Evolutionary conservation across 1,140 invertebrate genomes (phyloP).

Genomic region (Mya arenaria): DNA sequence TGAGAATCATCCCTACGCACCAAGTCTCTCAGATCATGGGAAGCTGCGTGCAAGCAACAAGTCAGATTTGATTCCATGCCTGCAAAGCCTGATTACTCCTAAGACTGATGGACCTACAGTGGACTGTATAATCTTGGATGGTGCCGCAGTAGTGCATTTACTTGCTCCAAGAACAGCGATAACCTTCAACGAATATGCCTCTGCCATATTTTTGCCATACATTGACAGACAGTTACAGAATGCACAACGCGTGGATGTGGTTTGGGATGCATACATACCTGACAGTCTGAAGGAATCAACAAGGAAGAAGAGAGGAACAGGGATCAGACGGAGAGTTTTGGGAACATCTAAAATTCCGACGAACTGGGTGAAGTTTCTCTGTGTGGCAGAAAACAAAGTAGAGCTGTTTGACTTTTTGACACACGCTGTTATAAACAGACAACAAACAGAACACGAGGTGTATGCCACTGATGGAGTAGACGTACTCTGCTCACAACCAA

Average conservation of each 20-base stretch:
- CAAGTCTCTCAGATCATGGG: no score
- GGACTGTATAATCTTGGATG: neutral
- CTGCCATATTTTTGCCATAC: conserved; percentile 3
- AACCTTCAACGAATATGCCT: neutral
- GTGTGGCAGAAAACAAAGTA: neutral
- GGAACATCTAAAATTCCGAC: neutral
- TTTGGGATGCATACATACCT: conserved; percentile 38
- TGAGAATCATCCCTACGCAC: no score
- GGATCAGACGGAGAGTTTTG: neutral
- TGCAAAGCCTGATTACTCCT: no score
- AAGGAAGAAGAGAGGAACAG: neutral
- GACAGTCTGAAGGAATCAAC: conserved; percentile 24
- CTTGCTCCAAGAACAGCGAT: neutral
- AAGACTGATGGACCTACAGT: neutral
- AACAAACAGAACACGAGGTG: neutral
- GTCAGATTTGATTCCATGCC: no score
- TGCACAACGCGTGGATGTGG: conserved; percentile 12
- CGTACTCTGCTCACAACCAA: neutral
- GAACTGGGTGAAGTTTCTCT: neutral
- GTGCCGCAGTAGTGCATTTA: neutral
- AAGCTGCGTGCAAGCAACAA: no score
- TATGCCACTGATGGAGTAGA: no score
- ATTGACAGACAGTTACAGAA: conserved; percentile 3
- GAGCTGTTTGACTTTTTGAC: conserved; percentile 13
- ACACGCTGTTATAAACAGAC: neutral